Base-by-base conservation (phyloP, 2,113 vertebrate species). In the Saiga tatarica region DNA sequence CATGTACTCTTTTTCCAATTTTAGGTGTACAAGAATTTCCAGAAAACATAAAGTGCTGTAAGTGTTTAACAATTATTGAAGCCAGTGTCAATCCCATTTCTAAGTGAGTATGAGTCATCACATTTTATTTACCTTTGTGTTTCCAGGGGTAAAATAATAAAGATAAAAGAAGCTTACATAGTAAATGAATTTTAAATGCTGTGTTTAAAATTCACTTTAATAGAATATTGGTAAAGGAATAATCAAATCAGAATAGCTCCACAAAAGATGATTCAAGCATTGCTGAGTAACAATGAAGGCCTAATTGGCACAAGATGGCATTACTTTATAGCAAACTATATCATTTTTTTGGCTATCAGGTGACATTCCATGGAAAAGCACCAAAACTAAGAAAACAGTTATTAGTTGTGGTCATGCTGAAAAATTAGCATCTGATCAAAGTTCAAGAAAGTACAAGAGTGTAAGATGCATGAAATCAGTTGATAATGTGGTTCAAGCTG, bases 21-120 rank as follows among this genome's bases (percentile, higher is more conserved):
- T 94, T 97, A 99, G 99, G 99, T 98, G 99, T 99, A 98, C 99
- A 99, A 99, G 99, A 99, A 99, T 99, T 99, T 98, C 99, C 99
- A 98, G 99, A 99, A 98, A 99, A 99, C 97, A 99, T 99, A 95
- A 99, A 99, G 98, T 99, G 99, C 97, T 99, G 99, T 99, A 99
- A 99, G 99, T 99, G 99, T 99, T 99, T 99, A 99, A 99, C 99
- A 96, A 99, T 99, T 98, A 99, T 99, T 98, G 99, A 99, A 99
- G 99, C 99, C 99, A 99, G 99, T 98, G 99, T 99, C 98, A 99
- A 99, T 98, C 99, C 99, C 2, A 99, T 99, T 98, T 99, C 99
- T 98, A 99, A 99, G 99, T 99, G 99, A 99, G 99, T 99, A 98
- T 98, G 93, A 87, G 57, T 52, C 23, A 86, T 84, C 97, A 21